Evolutionary conservation across 2,888 invertebrate genomes (phyloP).

Genomic region (Rhogogaster chlorosoma): DNA sequence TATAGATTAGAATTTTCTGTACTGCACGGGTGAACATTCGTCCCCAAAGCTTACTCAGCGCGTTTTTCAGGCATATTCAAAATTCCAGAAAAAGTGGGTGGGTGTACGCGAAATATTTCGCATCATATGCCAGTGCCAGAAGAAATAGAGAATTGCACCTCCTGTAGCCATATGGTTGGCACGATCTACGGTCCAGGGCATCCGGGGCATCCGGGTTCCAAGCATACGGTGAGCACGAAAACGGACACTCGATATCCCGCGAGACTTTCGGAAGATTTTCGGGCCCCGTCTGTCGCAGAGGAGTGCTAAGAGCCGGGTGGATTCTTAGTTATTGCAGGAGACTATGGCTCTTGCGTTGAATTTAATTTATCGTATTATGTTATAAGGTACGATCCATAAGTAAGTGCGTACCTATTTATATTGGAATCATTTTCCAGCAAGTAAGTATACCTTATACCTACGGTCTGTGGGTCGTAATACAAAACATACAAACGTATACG

Average conservation of each 20-base stretch:
- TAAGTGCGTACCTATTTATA: background rate
- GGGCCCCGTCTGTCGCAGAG: slow-evolving; percentile 25
- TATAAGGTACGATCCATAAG: background rate
- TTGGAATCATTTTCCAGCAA: background rate
- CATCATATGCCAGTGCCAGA: background rate
- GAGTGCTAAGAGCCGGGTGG: background rate
- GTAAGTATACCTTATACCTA: background rate
- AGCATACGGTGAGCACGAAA: slow-evolving; percentile 49
- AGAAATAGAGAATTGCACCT: slow-evolving; percentile 1
- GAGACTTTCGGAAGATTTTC: slow-evolving; percentile 34
- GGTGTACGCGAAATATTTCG: slow-evolving; percentile 18
- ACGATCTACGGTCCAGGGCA: slow-evolving; percentile 49
- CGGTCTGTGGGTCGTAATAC: background rate
- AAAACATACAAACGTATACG: background rate
- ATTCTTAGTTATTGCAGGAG: background rate
- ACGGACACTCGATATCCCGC: slow-evolving; percentile 48
- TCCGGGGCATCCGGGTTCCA: slow-evolving; percentile 41
- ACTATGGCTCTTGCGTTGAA: background rate
- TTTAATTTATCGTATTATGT: background rate
- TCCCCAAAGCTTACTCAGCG: background rate
- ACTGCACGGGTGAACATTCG: background rate
- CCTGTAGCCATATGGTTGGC: slow-evolving; percentile 29
- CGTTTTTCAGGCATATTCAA: background rate
- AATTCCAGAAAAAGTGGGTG: background rate
- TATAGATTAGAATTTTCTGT: background rate